A percentile compares a stretch with the other conserved stretches of the same genome.
phyloP scores from a whole-genome alignment of 2,888 invertebrate species.

The Noctuana brunneofusca region DNA sequence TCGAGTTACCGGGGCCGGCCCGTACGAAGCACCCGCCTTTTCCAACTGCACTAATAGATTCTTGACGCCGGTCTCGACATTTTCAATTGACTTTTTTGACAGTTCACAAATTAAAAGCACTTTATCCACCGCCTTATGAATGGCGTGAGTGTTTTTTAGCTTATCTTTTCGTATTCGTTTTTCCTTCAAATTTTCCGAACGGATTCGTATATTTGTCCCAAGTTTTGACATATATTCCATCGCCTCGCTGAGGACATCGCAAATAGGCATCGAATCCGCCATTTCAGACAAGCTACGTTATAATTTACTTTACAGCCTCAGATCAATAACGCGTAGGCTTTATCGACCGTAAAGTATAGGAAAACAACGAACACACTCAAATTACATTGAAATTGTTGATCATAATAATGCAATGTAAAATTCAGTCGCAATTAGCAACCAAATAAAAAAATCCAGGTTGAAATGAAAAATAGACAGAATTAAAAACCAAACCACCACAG shows the following conservation, averaged over 20 bases:
- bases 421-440: not conserved
- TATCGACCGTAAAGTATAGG: not conserved
- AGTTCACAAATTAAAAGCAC: conserved; percentile 73
- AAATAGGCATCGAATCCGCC: conserved; percentile 65
- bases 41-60: conserved; percentile 57
- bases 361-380: not conserved
- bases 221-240: conserved; percentile 76
- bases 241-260: conserved; percentile 70
- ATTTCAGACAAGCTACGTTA: conserved; percentile 48
- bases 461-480: conserved; percentile 46
- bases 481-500: no score
- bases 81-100: conserved; percentile 73
- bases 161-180: conserved; percentile 66
- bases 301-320: conserved; percentile 32
- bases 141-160: conserved; percentile 65
- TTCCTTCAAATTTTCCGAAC: conserved; percentile 67
- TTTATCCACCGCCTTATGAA: conserved; percentile 71
- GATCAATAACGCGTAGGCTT: conserved; percentile 10
- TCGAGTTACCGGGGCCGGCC: conserved; percentile 49
- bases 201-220: conserved; percentile 66
- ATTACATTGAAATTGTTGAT: not conserved
- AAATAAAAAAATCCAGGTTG: not conserved
- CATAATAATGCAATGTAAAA: not conserved
- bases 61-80: conserved; percentile 68
- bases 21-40: conserved; percentile 47